Evolutionary conservation across 2,888 invertebrate species (phyloP).

Genomic region (Dolomedes plantarius): DNA sequence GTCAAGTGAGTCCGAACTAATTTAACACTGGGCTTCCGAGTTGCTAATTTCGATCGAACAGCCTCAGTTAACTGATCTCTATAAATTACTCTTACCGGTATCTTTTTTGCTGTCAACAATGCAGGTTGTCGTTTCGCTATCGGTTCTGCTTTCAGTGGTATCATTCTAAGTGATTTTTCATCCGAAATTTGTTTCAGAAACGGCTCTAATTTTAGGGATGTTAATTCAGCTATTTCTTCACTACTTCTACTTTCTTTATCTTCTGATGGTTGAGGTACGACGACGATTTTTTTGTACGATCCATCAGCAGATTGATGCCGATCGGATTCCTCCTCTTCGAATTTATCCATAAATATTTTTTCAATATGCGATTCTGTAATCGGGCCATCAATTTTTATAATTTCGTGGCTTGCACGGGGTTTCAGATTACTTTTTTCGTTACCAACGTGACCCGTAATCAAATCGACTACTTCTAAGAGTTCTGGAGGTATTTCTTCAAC

Average conservation of each 20-base stretch:
- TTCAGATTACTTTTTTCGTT: slow-evolving; percentile 24
- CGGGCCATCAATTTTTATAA: slow-evolving; percentile 60
- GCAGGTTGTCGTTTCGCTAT: slow-evolving; percentile 11
- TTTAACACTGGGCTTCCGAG: slow-evolving; percentile 38
- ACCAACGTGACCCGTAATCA: slow-evolving; percentile 25
- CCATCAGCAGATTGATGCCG: slow-evolving; percentile 10
- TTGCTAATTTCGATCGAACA: not conserved
- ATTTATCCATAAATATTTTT: slow-evolving; percentile 53
- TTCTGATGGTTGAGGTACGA: slow-evolving; percentile 31
- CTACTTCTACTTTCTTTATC: slow-evolving; percentile 40
- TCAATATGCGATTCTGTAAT: slow-evolving; percentile 41
- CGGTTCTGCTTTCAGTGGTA: slow-evolving; percentile 22
- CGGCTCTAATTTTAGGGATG: slow-evolving; percentile 43
- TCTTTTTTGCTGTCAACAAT: slow-evolving; percentile 38
- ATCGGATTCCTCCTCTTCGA: not conserved
- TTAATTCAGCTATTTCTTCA: slow-evolving; percentile 31
- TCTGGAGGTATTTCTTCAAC: slow-evolving; percentile 54
- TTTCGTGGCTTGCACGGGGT: slow-evolving; percentile 42
- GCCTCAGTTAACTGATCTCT: slow-evolving; percentile 33
- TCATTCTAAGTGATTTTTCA: not conserved
- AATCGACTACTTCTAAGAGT: slow-evolving; percentile 57
- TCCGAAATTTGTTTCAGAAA: slow-evolving; percentile 8
- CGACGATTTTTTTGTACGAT: slow-evolving; percentile 24
- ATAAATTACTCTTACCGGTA: slow-evolving; percentile 58
- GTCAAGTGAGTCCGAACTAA: slow-evolving; percentile 36